Evolutionary conservation across 2,797 vertebrate species (phyloP).

Genomic region (Mycteria americana): DNA sequence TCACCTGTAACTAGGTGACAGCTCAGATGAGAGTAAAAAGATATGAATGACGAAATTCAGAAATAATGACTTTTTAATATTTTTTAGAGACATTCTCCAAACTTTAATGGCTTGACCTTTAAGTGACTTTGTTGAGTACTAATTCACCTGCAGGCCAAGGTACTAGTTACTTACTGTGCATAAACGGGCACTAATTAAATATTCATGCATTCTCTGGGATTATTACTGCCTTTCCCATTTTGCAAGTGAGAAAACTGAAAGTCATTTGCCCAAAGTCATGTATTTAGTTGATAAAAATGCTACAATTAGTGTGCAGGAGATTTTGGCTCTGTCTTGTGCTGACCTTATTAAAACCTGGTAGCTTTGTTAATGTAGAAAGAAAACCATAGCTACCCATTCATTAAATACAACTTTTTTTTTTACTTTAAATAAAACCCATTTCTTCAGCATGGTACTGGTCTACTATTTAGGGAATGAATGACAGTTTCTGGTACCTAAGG

Average conservation of each 20-base stretch:
- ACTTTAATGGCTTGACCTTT: background rate
- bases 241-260: background rate
- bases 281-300: background rate
- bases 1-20: background rate
- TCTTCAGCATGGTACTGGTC: background rate
- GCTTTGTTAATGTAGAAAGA: background rate
- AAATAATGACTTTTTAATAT: background rate
- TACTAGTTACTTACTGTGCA: background rate
- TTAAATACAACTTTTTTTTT: background rate
- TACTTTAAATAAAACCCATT: background rate
- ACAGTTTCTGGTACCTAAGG: background rate
- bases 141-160: background rate
- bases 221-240: background rate
- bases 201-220: background rate
- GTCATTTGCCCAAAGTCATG: background rate
- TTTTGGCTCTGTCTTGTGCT: background rate
- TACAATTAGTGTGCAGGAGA: background rate
- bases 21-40: background rate
- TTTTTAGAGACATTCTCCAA: background rate
- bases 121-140: background rate
- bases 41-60: background rate
- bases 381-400: background rate
- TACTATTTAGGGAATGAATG: background rate
- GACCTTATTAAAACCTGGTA: background rate
- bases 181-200: background rate